These are phyloP conservation scores for Diadumene lineata DNA, from an alignment of 92 coral and sea anemone species.

Conservation along the genomic window DNA sequence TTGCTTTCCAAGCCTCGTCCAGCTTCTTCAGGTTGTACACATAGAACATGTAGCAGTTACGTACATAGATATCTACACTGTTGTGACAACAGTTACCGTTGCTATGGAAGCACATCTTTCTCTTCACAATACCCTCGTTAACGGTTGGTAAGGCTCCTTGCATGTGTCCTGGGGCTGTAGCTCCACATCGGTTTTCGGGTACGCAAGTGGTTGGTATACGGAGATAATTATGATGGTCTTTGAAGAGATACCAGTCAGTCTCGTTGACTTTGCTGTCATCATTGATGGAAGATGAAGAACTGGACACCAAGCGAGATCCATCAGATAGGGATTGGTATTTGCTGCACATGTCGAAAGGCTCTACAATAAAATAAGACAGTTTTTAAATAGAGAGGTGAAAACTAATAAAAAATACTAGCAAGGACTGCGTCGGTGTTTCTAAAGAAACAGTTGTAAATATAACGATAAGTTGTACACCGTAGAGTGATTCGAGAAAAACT, in stretches of 20 bases:
- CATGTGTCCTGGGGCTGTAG: slow-evolving; percentile 21
- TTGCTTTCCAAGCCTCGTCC: slow-evolving; percentile 23
- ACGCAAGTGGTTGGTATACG: slow-evolving; percentile 22
- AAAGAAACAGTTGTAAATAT: too few species aligned
- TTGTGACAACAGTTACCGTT: slow-evolving; percentile 18
- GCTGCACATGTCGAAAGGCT: slow-evolving; percentile 18
- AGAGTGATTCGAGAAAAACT: too few species aligned
- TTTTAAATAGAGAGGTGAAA: too few species aligned
- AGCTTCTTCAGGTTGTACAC: slow-evolving; percentile 31
- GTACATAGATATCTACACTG: slow-evolving; percentile 27
- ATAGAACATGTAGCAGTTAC: slow-evolving; percentile 30
- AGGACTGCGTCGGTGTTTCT: too few species aligned
- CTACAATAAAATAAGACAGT: slow-evolving; percentile 1
- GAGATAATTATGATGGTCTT: neutral
- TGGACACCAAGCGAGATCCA: slow-evolving; percentile 7
- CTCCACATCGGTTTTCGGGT: slow-evolving; percentile 14
- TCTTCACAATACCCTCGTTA: slow-evolving; percentile 29
- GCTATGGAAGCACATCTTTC: slow-evolving; percentile 26
- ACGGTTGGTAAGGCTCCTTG: slow-evolving; percentile 24
- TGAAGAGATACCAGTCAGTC: slow-evolving; percentile 18
- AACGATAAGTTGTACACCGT: too few species aligned
- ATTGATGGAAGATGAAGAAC: slow-evolving; percentile 3
- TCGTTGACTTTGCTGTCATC: slow-evolving; percentile 28
- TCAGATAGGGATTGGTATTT: slow-evolving; percentile 9
- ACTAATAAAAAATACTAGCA: too few species aligned